Base-by-base conservation (phyloP, 2,113 vertebrate genomes). In the Oryzias melastigma region DNA sequence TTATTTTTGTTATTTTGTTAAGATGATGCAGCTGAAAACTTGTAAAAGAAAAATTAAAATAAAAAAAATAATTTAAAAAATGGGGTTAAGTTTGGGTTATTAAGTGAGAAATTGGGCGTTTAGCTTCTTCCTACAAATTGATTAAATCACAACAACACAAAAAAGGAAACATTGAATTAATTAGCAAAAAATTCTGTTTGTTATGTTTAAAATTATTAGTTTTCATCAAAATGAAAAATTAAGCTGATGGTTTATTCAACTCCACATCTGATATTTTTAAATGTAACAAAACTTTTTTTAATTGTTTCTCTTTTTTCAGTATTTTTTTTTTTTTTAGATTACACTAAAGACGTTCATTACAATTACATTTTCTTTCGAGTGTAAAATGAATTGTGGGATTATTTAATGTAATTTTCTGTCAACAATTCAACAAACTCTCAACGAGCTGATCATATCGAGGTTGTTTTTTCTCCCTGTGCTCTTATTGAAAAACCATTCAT, bases 71-170 rank as follows among this genome's bases (percentile, higher is more conserved):
- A 25, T 10, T 35, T 10, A 2, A 35, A 35, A 35, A 8, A 10
- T 35, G 8, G 35, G 82, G 80, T 73, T 80, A 77, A 75, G 78
- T 47, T 90, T 87, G 71, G 78, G 53, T 77, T 81, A 87, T 90
- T 88, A 58, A 81, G 77, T 77, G 76, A 85, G 86, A 82, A 75
- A 89, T 87, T 85, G 85, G 81, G 83, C 80, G 85, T 88, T 89
- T 88, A 87, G 81, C 62, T 85, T 73, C 79, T 82, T 71, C 81
- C 24, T 79, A 77, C 77, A 88, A 89, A 91, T 88, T 89, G 85
- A 91, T 89, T 87, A 80, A 89, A 89, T 85, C 84, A 85, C 84
- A 84, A 78, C 79, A 66, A 58, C 72, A 77, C 63, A 70, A 75
- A 81, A 82, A 87, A 83, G 20, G 75, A 65, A 67, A 77, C 22